Conservation (phyloP, 2,888 invertebrate genomes). For the Myathropa florea region DNA sequence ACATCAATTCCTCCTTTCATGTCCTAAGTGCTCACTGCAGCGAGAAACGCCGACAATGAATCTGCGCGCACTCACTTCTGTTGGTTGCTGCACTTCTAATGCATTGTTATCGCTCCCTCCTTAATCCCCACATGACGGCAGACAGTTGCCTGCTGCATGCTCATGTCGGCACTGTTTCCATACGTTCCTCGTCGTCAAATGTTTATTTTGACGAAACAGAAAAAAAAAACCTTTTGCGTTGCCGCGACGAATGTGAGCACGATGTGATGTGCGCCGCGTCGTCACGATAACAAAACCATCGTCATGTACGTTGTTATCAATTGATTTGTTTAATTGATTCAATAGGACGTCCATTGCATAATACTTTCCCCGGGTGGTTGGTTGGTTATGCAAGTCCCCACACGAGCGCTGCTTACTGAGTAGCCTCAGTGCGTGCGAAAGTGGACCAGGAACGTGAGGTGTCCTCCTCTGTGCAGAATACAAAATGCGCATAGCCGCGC, state of each 20-base stretch:
- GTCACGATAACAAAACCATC: slow-evolving; percentile 46
- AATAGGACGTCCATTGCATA: slow-evolving; percentile 47
- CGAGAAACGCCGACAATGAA: slow-evolving; percentile 19
- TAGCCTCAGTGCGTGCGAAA: slow-evolving; percentile 25
- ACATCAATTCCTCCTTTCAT: background rate
- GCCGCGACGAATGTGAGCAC: background rate
- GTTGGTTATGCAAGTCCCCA: slow-evolving; percentile 28
- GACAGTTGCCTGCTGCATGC: slow-evolving; percentile 34
- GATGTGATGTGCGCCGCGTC: background rate
- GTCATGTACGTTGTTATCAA: slow-evolving; percentile 42
- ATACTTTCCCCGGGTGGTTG: slow-evolving; percentile 8
- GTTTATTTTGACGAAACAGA: background rate
- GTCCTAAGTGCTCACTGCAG: slow-evolving; percentile 22
- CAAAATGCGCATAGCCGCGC: slow-evolving; percentile 14
- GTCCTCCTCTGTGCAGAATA: slow-evolving; percentile 39
- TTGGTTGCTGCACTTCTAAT: slow-evolving; percentile 43
- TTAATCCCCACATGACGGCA: slow-evolving; percentile 52
- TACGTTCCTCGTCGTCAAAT: slow-evolving; percentile 1
- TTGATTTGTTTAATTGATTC: slow-evolving; percentile 53
- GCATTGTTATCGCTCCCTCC: slow-evolving; percentile 50
- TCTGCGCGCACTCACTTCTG: slow-evolving; percentile 39
- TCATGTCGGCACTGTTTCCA: slow-evolving; percentile 19
- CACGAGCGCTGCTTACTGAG: slow-evolving; percentile 27
- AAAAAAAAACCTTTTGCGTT: slow-evolving; percentile 13
- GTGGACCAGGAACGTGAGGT: slow-evolving; percentile 38